Evolutionary conservation across 2,888 invertebrate species (phyloP), one percentile per base, ranked within the genome.

Genomic region (Eudasyphora cyanicolor): DNA sequence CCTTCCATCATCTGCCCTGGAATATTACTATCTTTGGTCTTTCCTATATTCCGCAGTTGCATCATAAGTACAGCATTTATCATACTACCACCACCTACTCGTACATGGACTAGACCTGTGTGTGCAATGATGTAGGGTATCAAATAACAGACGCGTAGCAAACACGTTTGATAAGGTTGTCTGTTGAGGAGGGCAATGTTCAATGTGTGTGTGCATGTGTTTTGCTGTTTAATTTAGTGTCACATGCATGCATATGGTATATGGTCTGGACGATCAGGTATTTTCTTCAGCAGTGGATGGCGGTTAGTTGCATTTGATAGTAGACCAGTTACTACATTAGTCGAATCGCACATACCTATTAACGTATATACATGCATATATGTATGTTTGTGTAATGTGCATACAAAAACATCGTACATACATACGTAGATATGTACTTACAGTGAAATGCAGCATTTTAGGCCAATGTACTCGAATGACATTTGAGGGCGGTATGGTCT

Each of bases 401-500:
- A n/a, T n/a, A n/a, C n/a, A n/a, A n/a, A n/a, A n/a, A n/a, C n/a
- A n/a, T n/a, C 12, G 51, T 14, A 60, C 57, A n/a, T n/a, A 57
- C 27, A 2, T 60, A 14, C 57, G 12, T 6, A 5, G 29, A 27
- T n/a, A 27, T 60, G 57, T 29, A 62, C n/a, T n/a, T 60, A 14
- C 57, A 24, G 14, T 12, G 29, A 27, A 27, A 27, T 60, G 57
- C 57, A 62, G 17, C 1, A 17, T 64, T 64, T 64, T 64, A 19
- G 64, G 64, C 64, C 64, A 64, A 35, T 32, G 64, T 35, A 35
- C 64, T 35, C 64, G 12, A 38, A 38, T 64, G 64, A 64, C 64
- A 64, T 64, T 64, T 64, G 64, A 64, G 64, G 64, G 64, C 64
- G 64, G n/a, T 64, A 21, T 64, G 64, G 35, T 19, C 64, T 35